A percentile compares a stretch with the other conserved stretches of the same genome.
Evolutionary conservation across 2,888 invertebrate species (phyloP).

Genomic region (Drosophila acutilabella): DNA sequence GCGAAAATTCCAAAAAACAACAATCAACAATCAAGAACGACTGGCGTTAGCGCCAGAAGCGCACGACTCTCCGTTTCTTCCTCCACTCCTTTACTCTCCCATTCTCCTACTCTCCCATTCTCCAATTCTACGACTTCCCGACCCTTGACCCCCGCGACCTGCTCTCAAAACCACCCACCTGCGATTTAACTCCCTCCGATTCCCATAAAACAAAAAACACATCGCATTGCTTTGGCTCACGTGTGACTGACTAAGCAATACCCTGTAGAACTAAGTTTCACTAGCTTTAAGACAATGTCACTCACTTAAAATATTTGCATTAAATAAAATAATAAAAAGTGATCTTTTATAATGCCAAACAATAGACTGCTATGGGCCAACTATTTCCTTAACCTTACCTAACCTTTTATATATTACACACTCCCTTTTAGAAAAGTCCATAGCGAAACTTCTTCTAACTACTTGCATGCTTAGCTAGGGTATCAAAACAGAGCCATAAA

Average conservation of each 20-base stretch:
- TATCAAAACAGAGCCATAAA: slow-evolving; percentile 57
- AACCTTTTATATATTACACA: too few relatives aligned
- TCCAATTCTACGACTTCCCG: neutral
- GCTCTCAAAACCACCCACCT: neutral
- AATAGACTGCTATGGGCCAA: too few relatives aligned
- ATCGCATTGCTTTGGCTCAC: neutral
- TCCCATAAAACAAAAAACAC: slow-evolving; percentile 8
- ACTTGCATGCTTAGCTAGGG: neutral
- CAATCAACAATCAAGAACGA: slow-evolving; percentile 63
- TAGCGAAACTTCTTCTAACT: too few relatives aligned
- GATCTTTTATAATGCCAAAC: too few relatives aligned
- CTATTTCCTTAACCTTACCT: too few relatives aligned
- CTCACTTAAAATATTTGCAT: too few relatives aligned
- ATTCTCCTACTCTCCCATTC: too few relatives aligned
- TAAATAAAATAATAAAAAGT: too few relatives aligned
- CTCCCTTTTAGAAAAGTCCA: too few relatives aligned
- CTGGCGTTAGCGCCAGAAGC: slow-evolving; percentile 58
- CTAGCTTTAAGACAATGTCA: too few relatives aligned
- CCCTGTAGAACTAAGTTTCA: neutral
- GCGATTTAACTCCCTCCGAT: neutral
- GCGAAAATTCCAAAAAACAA: slow-evolving; percentile 70
- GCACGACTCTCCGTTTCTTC: slow-evolving; percentile 6
- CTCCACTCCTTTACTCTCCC: neutral
- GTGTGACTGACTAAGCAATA: neutral
- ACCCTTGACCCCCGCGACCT: neutral